Conservation (phyloP, 2,113 vertebrate species). For the Lethenteron reissneri region DNA sequence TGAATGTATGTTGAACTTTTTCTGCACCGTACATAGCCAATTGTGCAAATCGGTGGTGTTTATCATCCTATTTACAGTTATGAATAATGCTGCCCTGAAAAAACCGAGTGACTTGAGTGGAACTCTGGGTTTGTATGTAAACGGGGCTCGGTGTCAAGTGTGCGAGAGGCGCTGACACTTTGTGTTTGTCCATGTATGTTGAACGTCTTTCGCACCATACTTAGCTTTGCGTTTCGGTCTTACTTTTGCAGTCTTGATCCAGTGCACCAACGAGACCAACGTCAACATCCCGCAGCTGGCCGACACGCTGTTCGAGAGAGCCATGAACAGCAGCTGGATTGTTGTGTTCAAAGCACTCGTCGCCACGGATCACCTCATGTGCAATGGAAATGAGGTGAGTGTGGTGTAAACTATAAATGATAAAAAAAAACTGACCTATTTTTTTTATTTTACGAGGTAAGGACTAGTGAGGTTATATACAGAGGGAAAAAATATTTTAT, state of each 20-base stretch:
- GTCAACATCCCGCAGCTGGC: slow-evolving; percentile 97
- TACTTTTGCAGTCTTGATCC: slow-evolving; percentile 55
- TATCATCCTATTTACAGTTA: too few relatives aligned
- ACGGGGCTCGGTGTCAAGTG: too few relatives aligned
- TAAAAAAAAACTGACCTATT: too few relatives aligned
- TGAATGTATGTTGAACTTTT: too few relatives aligned
- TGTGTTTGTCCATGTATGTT: neutral
- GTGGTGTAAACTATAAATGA: too few relatives aligned
- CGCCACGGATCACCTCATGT: slow-evolving; percentile 94
- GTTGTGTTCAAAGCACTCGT: slow-evolving; percentile 96
- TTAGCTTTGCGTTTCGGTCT: slow-evolving; percentile 7
- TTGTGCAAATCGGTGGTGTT: too few relatives aligned
- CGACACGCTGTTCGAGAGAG: slow-evolving; percentile 80
- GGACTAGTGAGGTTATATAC: too few relatives aligned
- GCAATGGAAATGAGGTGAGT: slow-evolving; percentile 83
- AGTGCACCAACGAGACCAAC: slow-evolving; percentile 95
- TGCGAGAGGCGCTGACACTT: neutral
- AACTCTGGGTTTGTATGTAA: neutral
- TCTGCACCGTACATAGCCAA: too few relatives aligned
- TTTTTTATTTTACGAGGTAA: too few relatives aligned
- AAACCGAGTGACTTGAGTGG: neutral
- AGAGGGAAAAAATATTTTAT: too few relatives aligned
- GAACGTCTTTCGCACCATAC: neutral
- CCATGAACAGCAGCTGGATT: slow-evolving; percentile 94
- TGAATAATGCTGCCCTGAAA: neutral